Evolutionary conservation across 2,888 invertebrate species (phyloP).

Genomic region (Odontothrips loti): DNA sequence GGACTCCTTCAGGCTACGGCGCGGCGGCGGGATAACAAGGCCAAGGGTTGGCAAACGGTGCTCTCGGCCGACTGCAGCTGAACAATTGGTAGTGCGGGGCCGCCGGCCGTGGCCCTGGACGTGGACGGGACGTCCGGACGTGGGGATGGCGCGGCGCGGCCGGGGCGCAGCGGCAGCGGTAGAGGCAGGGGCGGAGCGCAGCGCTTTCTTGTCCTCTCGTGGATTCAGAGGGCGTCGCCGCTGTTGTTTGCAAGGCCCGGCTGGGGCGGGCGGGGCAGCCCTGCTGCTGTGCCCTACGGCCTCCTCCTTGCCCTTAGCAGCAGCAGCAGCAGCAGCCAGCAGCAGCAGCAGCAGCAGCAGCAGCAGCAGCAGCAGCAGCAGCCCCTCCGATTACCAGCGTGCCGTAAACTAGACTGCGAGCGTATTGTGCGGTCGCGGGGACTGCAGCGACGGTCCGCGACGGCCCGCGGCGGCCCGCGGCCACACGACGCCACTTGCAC

Average conservation of each 20-base stretch:
- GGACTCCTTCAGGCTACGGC: neutral
- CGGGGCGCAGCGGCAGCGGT: neutral
- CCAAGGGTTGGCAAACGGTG: constrained; percentile 5
- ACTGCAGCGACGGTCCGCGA: too few species aligned
- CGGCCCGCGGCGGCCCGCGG: neutral
- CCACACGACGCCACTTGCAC: neutral
- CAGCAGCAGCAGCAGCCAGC: too few species aligned
- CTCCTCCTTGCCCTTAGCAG: neutral
- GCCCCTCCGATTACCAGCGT: neutral
- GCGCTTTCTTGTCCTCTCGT: neutral
- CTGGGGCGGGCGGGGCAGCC: too few species aligned
- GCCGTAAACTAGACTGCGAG: neutral
- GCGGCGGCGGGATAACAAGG: neutral
- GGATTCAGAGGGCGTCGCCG: constrained; percentile 4
- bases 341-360: neutral
- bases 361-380: neutral
- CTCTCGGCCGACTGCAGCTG: constrained; percentile 3
- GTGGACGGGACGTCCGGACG: too few species aligned
- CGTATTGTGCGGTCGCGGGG: too few species aligned
- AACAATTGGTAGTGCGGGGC: neutral
- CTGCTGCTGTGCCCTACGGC: neutral
- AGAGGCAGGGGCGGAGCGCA: neutral
- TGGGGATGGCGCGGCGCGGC: neutral
- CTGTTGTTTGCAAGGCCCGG: neutral
- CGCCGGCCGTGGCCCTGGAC: neutral